phyloP scores from a whole-genome alignment of 2,797 vertebrate genomes.

The Platyrinchus mystaceus region DNA sequence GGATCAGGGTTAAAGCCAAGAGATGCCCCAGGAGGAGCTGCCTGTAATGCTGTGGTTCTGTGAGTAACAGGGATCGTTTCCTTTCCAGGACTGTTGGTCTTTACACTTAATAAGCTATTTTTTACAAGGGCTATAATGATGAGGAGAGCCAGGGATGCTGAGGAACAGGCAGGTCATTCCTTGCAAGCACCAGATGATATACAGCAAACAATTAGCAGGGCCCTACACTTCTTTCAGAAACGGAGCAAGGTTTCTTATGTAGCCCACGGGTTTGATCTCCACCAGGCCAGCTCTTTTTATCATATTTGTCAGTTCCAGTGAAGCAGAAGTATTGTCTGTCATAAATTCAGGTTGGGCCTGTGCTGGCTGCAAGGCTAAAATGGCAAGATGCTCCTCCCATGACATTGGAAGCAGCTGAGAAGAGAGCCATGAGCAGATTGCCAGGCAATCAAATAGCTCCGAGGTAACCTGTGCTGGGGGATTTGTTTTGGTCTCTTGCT shows the following conservation, averaged over 20 bases:
- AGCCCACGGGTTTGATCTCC: constrained; percentile 24
- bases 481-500: background rate
- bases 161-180: constrained; percentile 24
- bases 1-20: background rate
- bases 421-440: background rate
- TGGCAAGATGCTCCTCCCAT: background rate
- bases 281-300: constrained; percentile 5
- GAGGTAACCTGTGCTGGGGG: background rate
- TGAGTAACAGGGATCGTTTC: background rate
- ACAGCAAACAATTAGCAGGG: background rate
- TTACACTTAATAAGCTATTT: constrained; percentile 20
- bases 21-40: background rate
- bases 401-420: background rate
- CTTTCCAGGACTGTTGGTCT: background rate
- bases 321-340: constrained; percentile 10
- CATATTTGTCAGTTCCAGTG: constrained; percentile 32
- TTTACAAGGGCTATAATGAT: constrained; percentile 18
- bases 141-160: constrained; percentile 35
- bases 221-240: background rate
- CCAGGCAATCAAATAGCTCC: background rate
- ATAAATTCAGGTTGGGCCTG: background rate
- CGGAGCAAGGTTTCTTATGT: background rate
- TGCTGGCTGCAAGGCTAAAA: background rate
- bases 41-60: background rate
- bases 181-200: background rate